phyloP scores from a whole-genome alignment of 1,140 invertebrate genomes.

The Zaprionus africanus region DNA sequence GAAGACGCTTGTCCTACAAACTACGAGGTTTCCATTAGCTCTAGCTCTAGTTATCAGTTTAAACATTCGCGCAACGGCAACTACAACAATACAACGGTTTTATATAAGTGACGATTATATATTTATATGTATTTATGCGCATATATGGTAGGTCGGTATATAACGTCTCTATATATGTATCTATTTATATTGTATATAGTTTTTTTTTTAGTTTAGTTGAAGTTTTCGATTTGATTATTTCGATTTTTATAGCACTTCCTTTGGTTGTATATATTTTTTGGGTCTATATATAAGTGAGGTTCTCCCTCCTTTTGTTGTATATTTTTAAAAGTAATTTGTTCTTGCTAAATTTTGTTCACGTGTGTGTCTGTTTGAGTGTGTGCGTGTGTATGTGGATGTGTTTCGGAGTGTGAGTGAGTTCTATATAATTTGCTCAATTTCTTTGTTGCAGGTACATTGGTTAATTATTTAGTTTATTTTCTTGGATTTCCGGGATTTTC shows the following conservation, averaged over 20 bases:
- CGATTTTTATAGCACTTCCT: conserved; percentile 51
- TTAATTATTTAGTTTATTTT: conserved; percentile 56
- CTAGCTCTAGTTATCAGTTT: conserved; percentile 64
- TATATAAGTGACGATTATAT: conserved; percentile 48
- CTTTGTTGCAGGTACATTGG: conserved; percentile 79
- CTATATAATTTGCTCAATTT: conserved; percentile 71
- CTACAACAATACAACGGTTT: conserved; percentile 57
- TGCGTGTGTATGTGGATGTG: conserved; percentile 16
- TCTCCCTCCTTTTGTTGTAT: conserved; percentile 46
- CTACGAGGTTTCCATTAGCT: conserved; percentile 79
- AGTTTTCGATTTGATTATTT: not conserved
- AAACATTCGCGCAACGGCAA: conserved; percentile 68
- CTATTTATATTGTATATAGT: conserved; percentile 24
- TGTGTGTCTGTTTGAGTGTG: conserved; percentile 20
- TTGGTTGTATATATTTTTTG: conserved; percentile 29
- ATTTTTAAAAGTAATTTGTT: conserved; percentile 77
- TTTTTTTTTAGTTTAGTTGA: conserved; percentile 11
- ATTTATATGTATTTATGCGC: conserved; percentile 8
- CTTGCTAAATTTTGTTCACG: conserved; percentile 42
- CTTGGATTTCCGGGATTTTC: conserved; percentile 41
- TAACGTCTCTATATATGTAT: conserved; percentile 33
- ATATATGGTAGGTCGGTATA: conserved; percentile 39
- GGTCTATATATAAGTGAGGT: conserved; percentile 44
- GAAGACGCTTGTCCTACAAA: conserved; percentile 70
- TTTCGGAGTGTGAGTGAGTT: conserved; percentile 29